Conservation (phyloP, 2,888 invertebrate genomes). For the Dryadula phaetusa region DNA sequence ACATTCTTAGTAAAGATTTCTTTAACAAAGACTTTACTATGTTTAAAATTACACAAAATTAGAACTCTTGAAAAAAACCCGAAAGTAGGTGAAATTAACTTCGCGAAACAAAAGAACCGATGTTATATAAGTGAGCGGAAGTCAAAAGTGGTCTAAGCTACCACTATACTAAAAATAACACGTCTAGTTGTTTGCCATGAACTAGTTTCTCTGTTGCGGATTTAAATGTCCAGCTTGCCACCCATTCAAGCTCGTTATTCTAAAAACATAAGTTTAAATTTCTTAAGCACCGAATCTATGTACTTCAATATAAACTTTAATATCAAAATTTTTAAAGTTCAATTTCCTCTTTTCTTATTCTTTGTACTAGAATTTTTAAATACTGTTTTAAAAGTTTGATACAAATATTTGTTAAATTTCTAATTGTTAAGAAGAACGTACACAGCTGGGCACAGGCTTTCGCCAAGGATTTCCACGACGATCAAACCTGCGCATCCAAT, state of each 20-base stretch:
- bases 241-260: conserved; percentile 10
- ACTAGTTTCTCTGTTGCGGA: conserved; percentile 32
- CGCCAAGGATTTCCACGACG: no score
- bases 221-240: conserved; percentile 21
- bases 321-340: no score
- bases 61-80: not conserved
- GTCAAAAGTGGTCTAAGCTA: conserved; percentile 18
- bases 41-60: conserved; percentile 3
- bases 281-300: not conserved
- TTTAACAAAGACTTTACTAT: not conserved
- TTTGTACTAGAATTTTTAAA: no score
- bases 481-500: no score
- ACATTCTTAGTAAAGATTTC: not conserved
- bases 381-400: no score
- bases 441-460: no score
- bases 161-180: conserved; percentile 21
- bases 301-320: not conserved
- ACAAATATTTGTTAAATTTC: no score
- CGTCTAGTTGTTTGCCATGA: conserved; percentile 33
- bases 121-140: conserved; percentile 22
- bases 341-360: no score
- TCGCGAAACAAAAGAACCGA: conserved; percentile 20
- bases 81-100: conserved; percentile 17
- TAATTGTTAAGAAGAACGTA: no score
- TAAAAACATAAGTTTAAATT: not conserved